phyloP scores from a whole-genome alignment of 2,797 vertebrate genomes.

The Thunnus albacares region DNA sequence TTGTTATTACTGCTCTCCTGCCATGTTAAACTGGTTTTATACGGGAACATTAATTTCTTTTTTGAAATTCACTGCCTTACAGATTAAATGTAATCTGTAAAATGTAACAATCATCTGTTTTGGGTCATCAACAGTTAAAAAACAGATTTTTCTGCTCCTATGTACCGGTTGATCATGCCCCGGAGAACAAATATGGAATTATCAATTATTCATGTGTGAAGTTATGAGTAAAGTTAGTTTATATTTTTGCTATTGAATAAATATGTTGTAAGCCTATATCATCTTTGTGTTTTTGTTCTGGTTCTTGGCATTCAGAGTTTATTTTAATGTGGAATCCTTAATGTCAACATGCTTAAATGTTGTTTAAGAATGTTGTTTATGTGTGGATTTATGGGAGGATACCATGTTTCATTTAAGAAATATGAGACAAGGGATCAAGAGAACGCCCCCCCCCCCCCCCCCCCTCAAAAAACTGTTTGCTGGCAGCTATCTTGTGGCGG shows the following conservation, averaged over 20 bases:
- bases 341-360: background rate
- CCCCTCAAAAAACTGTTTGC: background rate
- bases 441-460: background rate
- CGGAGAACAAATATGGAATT: background rate
- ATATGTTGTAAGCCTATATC: conserved; percentile 8
- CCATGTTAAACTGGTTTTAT: conserved; percentile 8
- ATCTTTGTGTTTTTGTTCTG: conserved; percentile 4
- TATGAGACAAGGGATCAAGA: background rate
- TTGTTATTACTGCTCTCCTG: conserved; percentile 7
- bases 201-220: background rate
- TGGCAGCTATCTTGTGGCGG: background rate
- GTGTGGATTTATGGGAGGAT: background rate
- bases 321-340: background rate
- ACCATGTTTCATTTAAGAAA: background rate
- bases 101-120: background rate
- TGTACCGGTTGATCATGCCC: background rate
- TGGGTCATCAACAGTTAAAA: background rate
- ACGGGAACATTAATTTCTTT: background rate
- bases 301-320: background rate
- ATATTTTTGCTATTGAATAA: conserved; percentile 64
- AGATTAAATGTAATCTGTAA: background rate
- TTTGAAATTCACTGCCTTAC: background rate
- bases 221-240: conserved; percentile 25
- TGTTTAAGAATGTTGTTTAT: fast-evolving
- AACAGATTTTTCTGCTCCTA: background rate